These are phyloP conservation scores for Rotaria socialis DNA, from an alignment of 2,888 invertebrate species.

Conservation along the genomic window DNA sequence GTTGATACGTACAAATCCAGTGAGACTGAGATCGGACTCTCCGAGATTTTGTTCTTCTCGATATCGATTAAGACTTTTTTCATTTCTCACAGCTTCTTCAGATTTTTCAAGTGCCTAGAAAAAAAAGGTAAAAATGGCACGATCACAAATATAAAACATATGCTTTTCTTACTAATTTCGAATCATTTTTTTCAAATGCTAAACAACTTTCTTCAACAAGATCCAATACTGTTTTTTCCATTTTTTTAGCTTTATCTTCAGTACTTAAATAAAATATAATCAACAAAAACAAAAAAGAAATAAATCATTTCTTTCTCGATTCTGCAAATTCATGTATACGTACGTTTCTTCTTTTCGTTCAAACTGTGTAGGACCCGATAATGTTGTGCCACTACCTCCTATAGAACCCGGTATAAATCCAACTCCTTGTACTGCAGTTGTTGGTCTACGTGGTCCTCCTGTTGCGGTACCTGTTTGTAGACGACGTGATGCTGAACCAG, in stretches of 20 bases:
- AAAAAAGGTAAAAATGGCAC: constrained; percentile 30
- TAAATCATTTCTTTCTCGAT: background rate
- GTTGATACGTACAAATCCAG: constrained; percentile 72
- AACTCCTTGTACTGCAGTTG: constrained; percentile 91
- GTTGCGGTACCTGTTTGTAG: constrained; percentile 37
- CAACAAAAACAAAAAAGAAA: background rate
- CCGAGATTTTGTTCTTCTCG: constrained; percentile 81
- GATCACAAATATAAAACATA: background rate
- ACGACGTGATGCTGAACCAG: constrained; percentile 47
- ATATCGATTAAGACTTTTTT: constrained; percentile 78
- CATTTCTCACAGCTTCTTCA: constrained; percentile 89
- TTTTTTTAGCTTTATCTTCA: constrained; percentile 80
- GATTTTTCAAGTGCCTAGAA: constrained; percentile 77
- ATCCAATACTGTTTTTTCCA: constrained; percentile 81
- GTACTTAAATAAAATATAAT: constrained; percentile 64
- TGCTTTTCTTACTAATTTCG: constrained; percentile 60
- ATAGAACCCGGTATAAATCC: constrained; percentile 76
- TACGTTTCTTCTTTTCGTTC: constrained; percentile 68
- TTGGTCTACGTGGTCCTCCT: constrained; percentile 67
- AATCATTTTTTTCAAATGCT: constrained; percentile 67
- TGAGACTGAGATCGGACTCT: constrained; percentile 86
- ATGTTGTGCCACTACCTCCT: constrained; percentile 59
- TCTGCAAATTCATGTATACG: background rate
- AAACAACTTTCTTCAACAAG: constrained; percentile 84
- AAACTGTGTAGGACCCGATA: constrained; percentile 63